Evolutionary conservation across 2,113 vertebrate species (phyloP).

Genomic region (Onychostruthus taczanowskii): DNA sequence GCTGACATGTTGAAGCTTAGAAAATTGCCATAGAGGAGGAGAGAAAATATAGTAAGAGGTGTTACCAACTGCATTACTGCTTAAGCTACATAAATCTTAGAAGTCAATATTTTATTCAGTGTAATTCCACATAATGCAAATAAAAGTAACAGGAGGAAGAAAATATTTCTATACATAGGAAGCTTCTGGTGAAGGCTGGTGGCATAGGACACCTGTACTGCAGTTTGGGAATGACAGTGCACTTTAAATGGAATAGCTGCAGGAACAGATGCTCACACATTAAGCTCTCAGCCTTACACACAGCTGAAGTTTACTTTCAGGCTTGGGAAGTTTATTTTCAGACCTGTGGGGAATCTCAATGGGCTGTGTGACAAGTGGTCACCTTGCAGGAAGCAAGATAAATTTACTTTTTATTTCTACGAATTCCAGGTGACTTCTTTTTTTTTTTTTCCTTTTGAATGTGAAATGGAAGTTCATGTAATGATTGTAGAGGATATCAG

Average conservation of each 20-base stretch:
- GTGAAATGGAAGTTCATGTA: not conserved
- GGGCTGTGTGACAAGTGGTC: not conserved
- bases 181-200: not conserved
- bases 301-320: conserved; percentile 11
- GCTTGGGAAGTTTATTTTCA: not conserved
- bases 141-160: not conserved
- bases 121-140: not conserved
- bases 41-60: not conserved
- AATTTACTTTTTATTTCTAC: not conserved
- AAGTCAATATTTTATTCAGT: not conserved
- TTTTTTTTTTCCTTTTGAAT: not conserved
- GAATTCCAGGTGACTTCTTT: not conserved
- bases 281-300: not conserved
- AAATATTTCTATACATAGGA: not conserved
- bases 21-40: not conserved
- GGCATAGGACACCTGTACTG: not conserved
- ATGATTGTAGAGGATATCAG: not conserved
- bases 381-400: not conserved
- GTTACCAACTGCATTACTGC: not conserved
- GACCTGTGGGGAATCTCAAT: not conserved
- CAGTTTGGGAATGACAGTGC: not conserved
- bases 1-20: not conserved
- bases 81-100: not conserved
- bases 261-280: conserved; percentile 5
- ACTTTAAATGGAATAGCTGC: not conserved